Evolutionary conservation across 2,888 invertebrate species (phyloP), one percentile per base, ranked within the genome.

Genomic region (Miltochrista miniata): DNA sequence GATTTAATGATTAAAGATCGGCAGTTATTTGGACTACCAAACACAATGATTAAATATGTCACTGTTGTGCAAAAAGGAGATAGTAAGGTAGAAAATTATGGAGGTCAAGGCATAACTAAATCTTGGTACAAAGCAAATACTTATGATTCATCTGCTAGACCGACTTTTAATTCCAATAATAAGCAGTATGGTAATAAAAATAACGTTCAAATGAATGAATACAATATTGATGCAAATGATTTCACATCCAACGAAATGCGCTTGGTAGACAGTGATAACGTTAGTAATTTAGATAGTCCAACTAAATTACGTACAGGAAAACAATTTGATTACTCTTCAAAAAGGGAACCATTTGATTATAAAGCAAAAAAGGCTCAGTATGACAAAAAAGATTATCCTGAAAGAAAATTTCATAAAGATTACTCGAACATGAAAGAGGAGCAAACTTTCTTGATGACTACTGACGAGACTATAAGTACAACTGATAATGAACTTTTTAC

Each of bases 1-100:
- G 96, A 96, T 75, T 93, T 95, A 59, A 85, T 86, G 14, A 90
- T 94, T 64, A 87, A 93, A 48, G 92, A 93, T 45, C 84, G 68
- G 37, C 74, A 78, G 47, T 54, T 90, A 48, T 81, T 87, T 63
- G 71, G 75, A 33, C 61, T 91, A 39, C 88, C 90, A 2, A 91
- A 91, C 61, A 74, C 82, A 12, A 64, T 88, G 37, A 57, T 88
- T 0, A 90, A 86, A 69, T 85, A 88, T 50, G 60, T 87, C 30
- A 56, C 64, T 7, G 68, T 91, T 1, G 79, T 78, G 1, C 86
- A 88, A 49, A 91, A 91, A 66, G 74, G 61, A 8, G 69, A 62
- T 4, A 59, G 42, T 42, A 76, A 76, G 57, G 55, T 69, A 24
- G 61, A 66, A 48, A 70, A 64, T 39, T 76, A 74, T 51, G 72